Conservation (phyloP, 2,888 invertebrate species). For the Osmoderma eremita region DNA sequence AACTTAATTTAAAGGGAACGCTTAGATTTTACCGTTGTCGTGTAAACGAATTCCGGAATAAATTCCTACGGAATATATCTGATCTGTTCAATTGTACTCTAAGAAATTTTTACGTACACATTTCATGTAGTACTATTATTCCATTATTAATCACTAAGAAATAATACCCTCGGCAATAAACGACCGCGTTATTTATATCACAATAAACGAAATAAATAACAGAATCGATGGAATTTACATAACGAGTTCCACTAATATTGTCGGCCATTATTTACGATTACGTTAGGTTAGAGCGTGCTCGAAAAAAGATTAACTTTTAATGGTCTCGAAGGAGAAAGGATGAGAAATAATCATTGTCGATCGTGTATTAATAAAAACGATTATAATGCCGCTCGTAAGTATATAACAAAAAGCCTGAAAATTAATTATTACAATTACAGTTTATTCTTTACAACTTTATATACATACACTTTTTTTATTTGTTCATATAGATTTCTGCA, state of each 20-base stretch:
- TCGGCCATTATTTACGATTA: conserved; percentile 36
- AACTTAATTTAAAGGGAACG: conserved; percentile 7
- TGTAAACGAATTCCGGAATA: conserved; percentile 32
- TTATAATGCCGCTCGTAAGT: neutral
- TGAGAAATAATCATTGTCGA: conserved; percentile 37
- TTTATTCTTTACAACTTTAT: too few species aligned
- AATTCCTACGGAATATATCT: conserved; percentile 25
- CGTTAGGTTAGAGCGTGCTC: conserved; percentile 26
- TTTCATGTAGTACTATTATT: conserved; percentile 32
- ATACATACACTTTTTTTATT: too few species aligned
- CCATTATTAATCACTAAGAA: conserved; percentile 31
- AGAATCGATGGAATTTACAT: conserved; percentile 40
- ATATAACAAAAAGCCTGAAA: neutral
- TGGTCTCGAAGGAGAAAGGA: conserved; percentile 34
- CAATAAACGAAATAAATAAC: conserved; percentile 34
- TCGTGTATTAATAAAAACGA: conserved; percentile 32
- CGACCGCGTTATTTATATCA: conserved; percentile 32
- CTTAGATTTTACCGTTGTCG: conserved; percentile 15
- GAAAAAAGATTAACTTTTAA: conserved; percentile 37
- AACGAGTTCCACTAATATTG: conserved; percentile 35
- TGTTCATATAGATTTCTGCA: too few species aligned
- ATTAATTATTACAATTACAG: conserved; percentile 3
- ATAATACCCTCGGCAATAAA: conserved; percentile 27
- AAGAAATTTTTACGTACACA: conserved; percentile 28
- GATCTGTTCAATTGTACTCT: conserved; percentile 17